Percentiles rank a stretch among this genome's conserved stretches.
These are phyloP conservation scores for Trinorchestia longiramus DNA, from an alignment of 1,140 invertebrate genomes.

Conservation along the genomic window DNA sequence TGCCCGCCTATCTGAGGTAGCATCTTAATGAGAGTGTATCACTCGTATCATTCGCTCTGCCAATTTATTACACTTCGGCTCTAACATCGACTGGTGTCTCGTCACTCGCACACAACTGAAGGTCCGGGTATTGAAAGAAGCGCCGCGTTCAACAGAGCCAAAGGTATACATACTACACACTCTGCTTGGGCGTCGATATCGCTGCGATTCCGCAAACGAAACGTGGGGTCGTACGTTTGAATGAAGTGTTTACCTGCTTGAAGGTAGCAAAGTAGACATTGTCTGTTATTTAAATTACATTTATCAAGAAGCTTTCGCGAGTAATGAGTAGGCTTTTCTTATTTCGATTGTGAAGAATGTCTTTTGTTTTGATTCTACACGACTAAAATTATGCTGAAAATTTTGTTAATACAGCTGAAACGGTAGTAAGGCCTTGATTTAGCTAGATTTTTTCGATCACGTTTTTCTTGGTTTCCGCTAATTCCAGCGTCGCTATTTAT, in stretches of 20 bases:
- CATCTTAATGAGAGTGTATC: conserved; percentile 55
- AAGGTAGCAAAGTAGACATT: neutral
- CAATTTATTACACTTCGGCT: conserved; percentile 48
- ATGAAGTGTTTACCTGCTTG: neutral
- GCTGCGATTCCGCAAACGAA: neutral
- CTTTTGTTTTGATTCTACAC: neutral
- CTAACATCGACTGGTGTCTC: conserved; percentile 22
- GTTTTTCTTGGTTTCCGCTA: neutral
- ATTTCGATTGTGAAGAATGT: neutral
- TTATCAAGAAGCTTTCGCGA: neutral
- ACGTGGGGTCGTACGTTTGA: neutral
- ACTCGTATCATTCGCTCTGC: conserved; percentile 43
- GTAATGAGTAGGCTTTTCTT: neutral
- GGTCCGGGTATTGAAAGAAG: neutral
- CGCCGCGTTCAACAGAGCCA: neutral
- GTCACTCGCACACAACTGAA: neutral
- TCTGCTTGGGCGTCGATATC: neutral
- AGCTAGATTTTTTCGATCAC: neutral
- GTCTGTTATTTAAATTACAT: neutral
- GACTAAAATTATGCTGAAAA: neutral
- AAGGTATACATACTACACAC: neutral
- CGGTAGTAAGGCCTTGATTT: neutral
- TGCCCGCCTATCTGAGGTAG: conserved; percentile 48
- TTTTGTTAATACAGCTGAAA: neutral
- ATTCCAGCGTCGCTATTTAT: neutral